Percentiles rank a stretch among this genome's conserved stretches.
Evolutionary conservation across 2,797 vertebrate species (phyloP).

Genomic region (Pyrocephalus nanus): DNA sequence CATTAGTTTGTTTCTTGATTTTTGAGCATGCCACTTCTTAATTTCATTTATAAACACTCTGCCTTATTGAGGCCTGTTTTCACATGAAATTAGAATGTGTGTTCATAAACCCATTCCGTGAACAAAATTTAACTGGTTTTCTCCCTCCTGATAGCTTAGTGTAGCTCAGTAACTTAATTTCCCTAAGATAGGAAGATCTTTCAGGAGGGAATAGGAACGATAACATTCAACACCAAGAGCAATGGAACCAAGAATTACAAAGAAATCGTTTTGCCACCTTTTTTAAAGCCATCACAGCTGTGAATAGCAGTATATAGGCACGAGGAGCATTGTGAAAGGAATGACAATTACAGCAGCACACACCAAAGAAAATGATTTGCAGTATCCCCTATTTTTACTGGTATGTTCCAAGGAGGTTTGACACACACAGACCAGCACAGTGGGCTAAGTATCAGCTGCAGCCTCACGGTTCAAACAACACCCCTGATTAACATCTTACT

Average conservation of each 20-base stretch:
- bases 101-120: background rate
- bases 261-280: background rate
- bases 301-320: constrained; percentile 12
- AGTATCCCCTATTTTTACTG: background rate
- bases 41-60: background rate
- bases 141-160: background rate
- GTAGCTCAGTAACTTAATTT: background rate
- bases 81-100: background rate
- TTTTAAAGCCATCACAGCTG: constrained; percentile 1
- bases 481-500: background rate
- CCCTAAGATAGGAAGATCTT: background rate
- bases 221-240: background rate
- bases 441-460: background rate
- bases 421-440: background rate
- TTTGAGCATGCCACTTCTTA: background rate
- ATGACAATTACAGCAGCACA: background rate
- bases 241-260: background rate
- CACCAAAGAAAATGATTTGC: background rate
- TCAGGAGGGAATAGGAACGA: background rate
- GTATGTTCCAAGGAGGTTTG: background rate
- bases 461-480: background rate
- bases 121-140: background rate
- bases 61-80: background rate
- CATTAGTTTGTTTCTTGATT: background rate
- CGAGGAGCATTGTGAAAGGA: background rate